Conservation (phyloP, 2,888 invertebrate species). For the Nomada flava region DNA sequence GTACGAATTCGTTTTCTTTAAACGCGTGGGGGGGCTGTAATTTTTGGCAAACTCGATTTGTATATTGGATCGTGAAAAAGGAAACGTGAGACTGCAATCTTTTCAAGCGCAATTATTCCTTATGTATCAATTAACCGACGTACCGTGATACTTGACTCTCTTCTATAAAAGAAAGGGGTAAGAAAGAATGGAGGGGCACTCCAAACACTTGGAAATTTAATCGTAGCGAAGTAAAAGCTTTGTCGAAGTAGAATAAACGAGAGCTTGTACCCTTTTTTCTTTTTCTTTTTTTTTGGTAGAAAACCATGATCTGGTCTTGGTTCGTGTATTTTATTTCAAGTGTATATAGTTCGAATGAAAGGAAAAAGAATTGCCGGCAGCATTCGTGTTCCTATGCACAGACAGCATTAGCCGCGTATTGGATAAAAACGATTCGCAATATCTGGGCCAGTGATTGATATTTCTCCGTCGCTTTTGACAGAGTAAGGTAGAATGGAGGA, state of each 20-base stretch:
- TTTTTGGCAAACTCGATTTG: too few relatives aligned
- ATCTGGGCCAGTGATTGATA: constrained; percentile 57
- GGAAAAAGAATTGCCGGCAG: not conserved
- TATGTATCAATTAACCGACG: too few relatives aligned
- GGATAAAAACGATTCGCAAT: constrained; percentile 42
- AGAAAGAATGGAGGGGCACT: not conserved
- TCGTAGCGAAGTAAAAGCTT: not conserved
- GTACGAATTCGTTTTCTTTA: too few relatives aligned
- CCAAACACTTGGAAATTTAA: not conserved
- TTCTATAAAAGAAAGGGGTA: not conserved
- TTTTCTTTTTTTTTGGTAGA: not conserved
- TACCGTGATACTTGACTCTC: too few relatives aligned
- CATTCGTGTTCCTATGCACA: not conserved
- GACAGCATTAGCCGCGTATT: constrained; percentile 7
- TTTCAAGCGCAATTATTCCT: too few relatives aligned
- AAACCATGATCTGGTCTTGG: not conserved
- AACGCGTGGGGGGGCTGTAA: too few relatives aligned
- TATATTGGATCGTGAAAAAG: too few relatives aligned
- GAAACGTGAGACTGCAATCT: too few relatives aligned
- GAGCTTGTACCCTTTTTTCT: not conserved
- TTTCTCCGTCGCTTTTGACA: constrained; percentile 52
- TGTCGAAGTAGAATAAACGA: not conserved
- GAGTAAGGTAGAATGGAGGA: constrained; percentile 26
- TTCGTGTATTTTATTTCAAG: constrained; percentile 4
- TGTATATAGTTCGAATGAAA: too few relatives aligned